These are phyloP conservation scores for Idaea dimidiata DNA, from an alignment of 2,888 invertebrate species.

Conservation along the genomic window DNA sequence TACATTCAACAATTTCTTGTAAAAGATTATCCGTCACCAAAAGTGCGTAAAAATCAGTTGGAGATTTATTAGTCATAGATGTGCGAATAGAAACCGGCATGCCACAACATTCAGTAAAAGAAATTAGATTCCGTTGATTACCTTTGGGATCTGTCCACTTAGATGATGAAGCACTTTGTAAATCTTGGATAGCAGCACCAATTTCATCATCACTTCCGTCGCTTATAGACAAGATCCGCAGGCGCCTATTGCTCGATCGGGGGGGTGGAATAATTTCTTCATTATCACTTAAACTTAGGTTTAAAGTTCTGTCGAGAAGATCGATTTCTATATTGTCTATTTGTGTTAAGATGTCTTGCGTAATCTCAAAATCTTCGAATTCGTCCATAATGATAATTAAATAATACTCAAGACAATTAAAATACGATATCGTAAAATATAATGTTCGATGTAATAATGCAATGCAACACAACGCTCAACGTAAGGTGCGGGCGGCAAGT, in stretches of 20 bases:
- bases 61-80: constrained; percentile 18
- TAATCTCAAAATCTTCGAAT: too few relatives aligned
- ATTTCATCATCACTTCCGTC: constrained; percentile 24
- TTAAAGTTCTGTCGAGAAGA: constrained; percentile 26
- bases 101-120: constrained; percentile 31
- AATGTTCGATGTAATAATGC: too few relatives aligned
- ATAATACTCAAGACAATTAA: too few relatives aligned
- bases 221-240: constrained; percentile 19
- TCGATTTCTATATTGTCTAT: constrained; percentile 29
- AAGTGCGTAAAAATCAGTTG: constrained; percentile 24
- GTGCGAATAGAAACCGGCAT: constrained; percentile 25
- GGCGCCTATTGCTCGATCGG: constrained; percentile 8
- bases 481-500: too few relatives aligned
- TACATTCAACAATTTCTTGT: constrained; percentile 26
- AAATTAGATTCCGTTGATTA: constrained; percentile 29
- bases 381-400: too few relatives aligned
- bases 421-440: too few relatives aligned
- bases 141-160: too few relatives aligned
- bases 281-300: constrained; percentile 23
- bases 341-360: too few relatives aligned
- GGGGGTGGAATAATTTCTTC: constrained; percentile 24
- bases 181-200: constrained; percentile 16
- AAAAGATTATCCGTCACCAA: constrained; percentile 23
- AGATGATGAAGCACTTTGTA: too few relatives aligned
- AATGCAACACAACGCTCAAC: too few relatives aligned